Evolutionary conservation across 2,888 invertebrate species (phyloP), one percentile per base, ranked within the genome.

Genomic region (Troides helena): DNA sequence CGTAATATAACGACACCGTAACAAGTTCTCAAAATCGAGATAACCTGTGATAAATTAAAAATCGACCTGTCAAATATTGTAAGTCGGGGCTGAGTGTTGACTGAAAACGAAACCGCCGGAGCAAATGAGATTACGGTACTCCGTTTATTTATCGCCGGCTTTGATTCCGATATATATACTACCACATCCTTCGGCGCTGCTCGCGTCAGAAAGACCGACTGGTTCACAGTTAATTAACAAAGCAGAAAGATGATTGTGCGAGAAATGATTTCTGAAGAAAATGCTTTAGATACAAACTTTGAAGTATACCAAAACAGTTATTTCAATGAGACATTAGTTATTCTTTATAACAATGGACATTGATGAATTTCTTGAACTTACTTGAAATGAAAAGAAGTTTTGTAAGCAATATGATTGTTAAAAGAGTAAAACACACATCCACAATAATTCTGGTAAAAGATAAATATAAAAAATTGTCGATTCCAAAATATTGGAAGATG

Each of bases 121-220:
- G 82, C 82, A 83, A 84, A 83, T 79, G 77, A 80, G 80, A 82
- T 85, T 80, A 85, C 89, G 88, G 89, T 86, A 88, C 82, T 71
- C 70, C 67, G 64, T 78, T 76, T 88, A 88, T 90, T 89, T 89
- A 89, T 86, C 79, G 78, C 81, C 80, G 79, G 74, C 76, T 78
- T 80, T 81, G 80, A 74, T 63, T 72, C 74, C 76, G 75, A 85
- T 84, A 85, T 85, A 83, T 86, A 86, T 80, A 74, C 72, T 78
- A 83, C 81, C 84, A 81, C 73, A 79, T 73, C 72, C 79, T 75
- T 84, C 81, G 78, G 71, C 69, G 70, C 69, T 67, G 70, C 66
- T 67, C 69, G 71, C 62, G 73, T 73, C 72, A 75, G 77, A 75
- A 76, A 76, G 75, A 76, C 67, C 74, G 76, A 69, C 73, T 72